These are phyloP conservation scores for Miichthys miiuy DNA, from an alignment of 2,797 vertebrate genomes.

Conservation along the genomic window DNA sequence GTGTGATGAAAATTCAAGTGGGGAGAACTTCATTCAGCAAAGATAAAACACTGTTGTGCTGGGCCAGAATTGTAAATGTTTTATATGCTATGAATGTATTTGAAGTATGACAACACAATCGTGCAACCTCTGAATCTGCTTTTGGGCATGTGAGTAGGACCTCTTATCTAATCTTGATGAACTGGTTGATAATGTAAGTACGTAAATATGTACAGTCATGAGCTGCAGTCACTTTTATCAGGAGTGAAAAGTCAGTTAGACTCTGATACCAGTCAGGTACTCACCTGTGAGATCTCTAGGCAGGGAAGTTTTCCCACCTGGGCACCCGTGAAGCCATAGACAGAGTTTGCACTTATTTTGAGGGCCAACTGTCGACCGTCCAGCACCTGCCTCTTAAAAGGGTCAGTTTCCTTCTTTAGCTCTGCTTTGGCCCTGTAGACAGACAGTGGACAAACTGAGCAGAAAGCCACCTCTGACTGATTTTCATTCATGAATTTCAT, in stretches of 20 bases:
- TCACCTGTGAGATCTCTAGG: constrained; percentile 95
- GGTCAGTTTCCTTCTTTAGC: constrained; percentile 91
- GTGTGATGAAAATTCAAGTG: not conserved
- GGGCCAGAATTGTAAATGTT: not conserved
- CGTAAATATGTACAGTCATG: not conserved
- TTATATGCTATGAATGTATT: not conserved
- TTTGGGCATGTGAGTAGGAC: too few species aligned
- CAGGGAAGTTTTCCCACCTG: constrained; percentile 95
- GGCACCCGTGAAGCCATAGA: constrained; percentile 95
- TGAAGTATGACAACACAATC: not conserved
- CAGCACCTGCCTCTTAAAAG: constrained; percentile 92
- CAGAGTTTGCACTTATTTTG: constrained; percentile 95
- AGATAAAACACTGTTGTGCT: not conserved
- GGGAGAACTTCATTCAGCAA: not conserved
- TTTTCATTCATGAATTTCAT: not conserved
- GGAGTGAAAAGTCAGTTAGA: not conserved
- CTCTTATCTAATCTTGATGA: not conserved
- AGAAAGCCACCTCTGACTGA: not conserved
- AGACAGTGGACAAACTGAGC: not conserved
- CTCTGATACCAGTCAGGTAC: constrained; percentile 8
- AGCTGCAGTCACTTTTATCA: not conserved
- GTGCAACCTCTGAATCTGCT: not conserved
- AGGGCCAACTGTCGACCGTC: constrained; percentile 93
- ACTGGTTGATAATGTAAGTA: not conserved
- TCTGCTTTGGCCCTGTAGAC: constrained; percentile 89